Evolutionary conservation across 2,113 vertebrate genomes (phyloP), one percentile per base, ranked within the genome.

Genomic region (Podilymbus podiceps): DNA sequence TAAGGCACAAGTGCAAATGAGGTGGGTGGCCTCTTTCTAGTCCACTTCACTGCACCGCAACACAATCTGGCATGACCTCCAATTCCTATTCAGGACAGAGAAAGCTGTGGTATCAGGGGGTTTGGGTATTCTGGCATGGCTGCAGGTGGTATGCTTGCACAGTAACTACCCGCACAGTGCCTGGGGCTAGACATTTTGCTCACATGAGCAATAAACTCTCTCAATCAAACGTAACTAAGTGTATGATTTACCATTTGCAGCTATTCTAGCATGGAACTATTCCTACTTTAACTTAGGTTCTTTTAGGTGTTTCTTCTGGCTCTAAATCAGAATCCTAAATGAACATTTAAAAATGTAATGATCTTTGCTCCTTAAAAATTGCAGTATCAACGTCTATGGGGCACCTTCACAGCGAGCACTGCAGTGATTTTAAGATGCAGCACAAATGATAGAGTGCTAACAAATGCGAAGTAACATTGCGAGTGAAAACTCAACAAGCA

Each of bases 371-470:
- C 92, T 97, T 95, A 91, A 91, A 95, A 97, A 95, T 83, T 97
- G 95, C 97, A 96, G 94, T 96, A 95, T 96, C 95, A 95, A 97
- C 71, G 44, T 94, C 89, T 85, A 60, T 95, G 95, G 91, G 96
- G 89, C 96, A 95, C 94, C 96, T 96, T 97, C 92, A 94, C 91
- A 95, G 91, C 1, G 1, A 96, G 91, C 91, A 94, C 92, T 95
- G 96, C 97, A 95, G 96, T 95, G 92, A 91, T 94, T 97, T 93
- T 91, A 95, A 95, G 95, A 96, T 95, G 95, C 94, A 95, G 94
- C 85, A 94, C 81, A 95, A 95, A 93, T 76, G 79, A 88, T 63
- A 82, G 87, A 89, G 80, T 88, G 91, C 81, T 95, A 94, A 94
- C 78, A 96, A 59, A 92, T 74, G 75, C 4, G 5, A 75, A 79